Evolutionary conservation across 2,797 vertebrate species (phyloP).

Genomic region (Champsocephalus gunnari): DNA sequence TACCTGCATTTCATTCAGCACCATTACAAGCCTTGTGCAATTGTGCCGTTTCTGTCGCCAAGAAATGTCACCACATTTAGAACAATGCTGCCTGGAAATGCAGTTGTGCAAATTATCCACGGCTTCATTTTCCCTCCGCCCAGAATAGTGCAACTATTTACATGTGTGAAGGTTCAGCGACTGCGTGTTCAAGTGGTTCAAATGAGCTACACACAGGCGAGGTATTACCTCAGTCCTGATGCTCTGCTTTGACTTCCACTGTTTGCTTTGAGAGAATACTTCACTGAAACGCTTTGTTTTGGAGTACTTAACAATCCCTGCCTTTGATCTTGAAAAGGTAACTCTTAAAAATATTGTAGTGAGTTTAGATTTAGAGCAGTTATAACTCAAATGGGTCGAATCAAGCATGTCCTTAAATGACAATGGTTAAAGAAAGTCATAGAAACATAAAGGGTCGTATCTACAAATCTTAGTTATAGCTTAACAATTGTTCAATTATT

Average conservation of each 20-base stretch:
- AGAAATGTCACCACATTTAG: slow-evolving; percentile 49
- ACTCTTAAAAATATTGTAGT: neutral
- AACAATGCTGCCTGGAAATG: slow-evolving; percentile 48
- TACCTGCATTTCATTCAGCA: slow-evolving; percentile 26
- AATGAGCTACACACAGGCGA: slow-evolving; percentile 18
- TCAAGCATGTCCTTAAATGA: slow-evolving; percentile 5
- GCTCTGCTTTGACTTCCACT: slow-evolving; percentile 4
- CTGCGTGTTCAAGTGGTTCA: slow-evolving; percentile 30
- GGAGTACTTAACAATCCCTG: neutral
- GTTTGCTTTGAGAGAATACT: neutral
- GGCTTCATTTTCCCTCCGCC: slow-evolving; percentile 22
- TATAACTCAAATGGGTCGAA: slow-evolving; percentile 2
- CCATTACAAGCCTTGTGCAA: slow-evolving; percentile 23
- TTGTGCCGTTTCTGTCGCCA: slow-evolving; percentile 32
- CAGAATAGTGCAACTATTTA: slow-evolving; percentile 59
- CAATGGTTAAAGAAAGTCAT: neutral
- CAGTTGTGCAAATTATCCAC: slow-evolving; percentile 43
- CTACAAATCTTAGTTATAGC: neutral
- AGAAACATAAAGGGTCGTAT: neutral
- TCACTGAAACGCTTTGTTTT: neutral
- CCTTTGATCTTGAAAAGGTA: neutral
- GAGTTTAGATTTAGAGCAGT: slow-evolving; percentile 16
- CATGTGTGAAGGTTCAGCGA: slow-evolving; percentile 53
- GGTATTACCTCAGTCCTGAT: slow-evolving; percentile 9
- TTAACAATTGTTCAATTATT: neutral